These are phyloP conservation scores for Diceros bicornis DNA, from an alignment of 2,797 vertebrate genomes.

Conservation along the genomic window DNA sequence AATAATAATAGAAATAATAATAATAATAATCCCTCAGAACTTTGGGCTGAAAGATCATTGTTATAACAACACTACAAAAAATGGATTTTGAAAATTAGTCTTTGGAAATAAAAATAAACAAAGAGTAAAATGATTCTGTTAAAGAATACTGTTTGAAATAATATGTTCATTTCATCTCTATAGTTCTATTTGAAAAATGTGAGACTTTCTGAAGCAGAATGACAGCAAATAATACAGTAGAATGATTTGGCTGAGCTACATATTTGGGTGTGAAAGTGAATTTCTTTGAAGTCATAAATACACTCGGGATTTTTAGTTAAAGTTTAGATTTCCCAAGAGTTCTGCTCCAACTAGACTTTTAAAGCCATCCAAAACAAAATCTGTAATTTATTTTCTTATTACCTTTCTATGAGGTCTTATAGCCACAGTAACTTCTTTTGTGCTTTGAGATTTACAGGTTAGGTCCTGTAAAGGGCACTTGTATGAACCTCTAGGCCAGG, in stretches of 20 bases:
- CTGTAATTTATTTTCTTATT: constrained; percentile 86
- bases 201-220: constrained; percentile 69
- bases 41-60: constrained; percentile 22
- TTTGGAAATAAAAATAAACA: constrained; percentile 71
- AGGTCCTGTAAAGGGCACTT: constrained; percentile 79
- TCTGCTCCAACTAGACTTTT: constrained; percentile 77
- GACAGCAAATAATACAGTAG: constrained; percentile 70
- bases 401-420: constrained; percentile 86
- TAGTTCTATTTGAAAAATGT: constrained; percentile 68
- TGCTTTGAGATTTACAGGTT: constrained; percentile 86
- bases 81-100: constrained; percentile 56
- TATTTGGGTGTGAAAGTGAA: constrained; percentile 76
- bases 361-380: constrained; percentile 84
- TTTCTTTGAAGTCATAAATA: constrained; percentile 75
- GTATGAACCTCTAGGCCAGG: constrained; percentile 71
- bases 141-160: constrained; percentile 64
- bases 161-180: constrained; percentile 64
- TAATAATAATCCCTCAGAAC: neutral
- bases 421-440: constrained; percentile 77
- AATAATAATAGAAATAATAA: neutral
- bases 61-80: constrained; percentile 38
- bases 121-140: constrained; percentile 65
- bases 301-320: constrained; percentile 66
- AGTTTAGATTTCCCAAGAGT: constrained; percentile 80
- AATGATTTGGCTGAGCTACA: constrained; percentile 63